phyloP scores from a whole-genome alignment of 2,888 invertebrate genomes.

The Cosmorhoe ocellata region DNA sequence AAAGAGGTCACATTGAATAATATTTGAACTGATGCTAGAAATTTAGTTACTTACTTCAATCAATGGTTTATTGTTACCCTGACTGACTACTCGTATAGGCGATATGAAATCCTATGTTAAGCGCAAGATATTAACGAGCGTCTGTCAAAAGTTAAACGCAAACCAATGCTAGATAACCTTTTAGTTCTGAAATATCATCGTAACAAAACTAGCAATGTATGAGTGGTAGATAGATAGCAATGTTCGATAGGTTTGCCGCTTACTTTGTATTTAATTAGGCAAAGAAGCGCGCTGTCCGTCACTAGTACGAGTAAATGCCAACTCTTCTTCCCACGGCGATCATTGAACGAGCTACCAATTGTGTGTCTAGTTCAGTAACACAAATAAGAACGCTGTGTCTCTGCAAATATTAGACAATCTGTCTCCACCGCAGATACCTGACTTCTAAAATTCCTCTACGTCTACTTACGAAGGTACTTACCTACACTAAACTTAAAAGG shows the following conservation, averaged over 20 bases:
- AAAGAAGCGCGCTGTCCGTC: conserved; percentile 44
- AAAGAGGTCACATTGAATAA: too few relatives aligned
- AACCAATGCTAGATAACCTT: conserved; percentile 9
- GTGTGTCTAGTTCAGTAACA: conserved; percentile 63
- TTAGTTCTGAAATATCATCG: conserved; percentile 5
- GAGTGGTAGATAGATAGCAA: conserved; percentile 2
- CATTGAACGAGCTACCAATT: conserved; percentile 49
- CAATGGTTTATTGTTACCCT: background rate
- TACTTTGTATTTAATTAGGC: conserved; percentile 41
- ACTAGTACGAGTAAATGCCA: conserved; percentile 54
- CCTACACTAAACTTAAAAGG: conserved; percentile 26
- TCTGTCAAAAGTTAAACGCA: conserved; percentile 1
- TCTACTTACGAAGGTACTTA: too few relatives aligned
- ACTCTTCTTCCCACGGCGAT: conserved; percentile 62
- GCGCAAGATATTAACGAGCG: background rate
- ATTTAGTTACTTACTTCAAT: conserved; percentile 19
- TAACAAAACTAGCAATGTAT: conserved; percentile 14
- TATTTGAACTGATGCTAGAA: conserved; percentile 11
- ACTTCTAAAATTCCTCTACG: conserved; percentile 19
- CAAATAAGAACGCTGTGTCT: conserved; percentile 29
- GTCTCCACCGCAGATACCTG: background rate
- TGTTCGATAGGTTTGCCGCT: background rate
- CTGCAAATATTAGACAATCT: conserved; percentile 6
- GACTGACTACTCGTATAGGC: too few relatives aligned
- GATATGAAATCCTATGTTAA: background rate